Base-by-base conservation (phyloP, 2,797 vertebrate species). In the Myoxocephalus aenaeus region DNA sequence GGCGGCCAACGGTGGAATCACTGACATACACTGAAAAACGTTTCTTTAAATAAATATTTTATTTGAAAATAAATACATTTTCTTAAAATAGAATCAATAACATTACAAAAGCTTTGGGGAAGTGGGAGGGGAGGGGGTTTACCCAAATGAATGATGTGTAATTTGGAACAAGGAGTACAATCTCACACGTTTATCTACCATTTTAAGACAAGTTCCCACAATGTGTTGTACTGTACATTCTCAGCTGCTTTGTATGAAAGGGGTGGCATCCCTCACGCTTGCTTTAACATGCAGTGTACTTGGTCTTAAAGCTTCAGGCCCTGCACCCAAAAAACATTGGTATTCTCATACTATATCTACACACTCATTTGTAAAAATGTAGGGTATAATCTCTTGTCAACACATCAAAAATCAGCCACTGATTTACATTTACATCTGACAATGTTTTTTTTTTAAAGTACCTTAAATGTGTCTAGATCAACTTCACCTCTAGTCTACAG, bases 31-130 rank as follows among this genome's bases (percentile, higher is more conserved):
- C 38, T 48, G 56, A 46, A 64, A 65, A 62, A 46, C 20, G 63
- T 34, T 67, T 94, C 90, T 94, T 95, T 95, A 95, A 96, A 95
- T 96, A 96, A 95, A 96, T 95, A 96, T 94, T 96, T 96, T 95
- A 95, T 95, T 96, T 95, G 89, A 95, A 96, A 96, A 95, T 95
- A 95, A 95, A 96, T 95, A 95, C 93, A 95, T 94, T 95, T 95
- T 94, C 92, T 95, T 92, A 93, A 95, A 94, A 95, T 94, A 96
- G 90, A 95, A 94, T 95, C 93, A 95, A 95, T 91, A 94, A 95
- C 94, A 93, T 94, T 94, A 92, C 91, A 95, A 94, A 95, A 95
- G 91, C 92, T 92, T 57, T 90, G 75, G 77, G 88, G 90, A 67
- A 64, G 66, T 71, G 74, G 79, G 83, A 66, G 59, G 27, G 69